Conservation (phyloP, 2,888 invertebrate genomes). For the Lasioglossum vierecki region DNA sequence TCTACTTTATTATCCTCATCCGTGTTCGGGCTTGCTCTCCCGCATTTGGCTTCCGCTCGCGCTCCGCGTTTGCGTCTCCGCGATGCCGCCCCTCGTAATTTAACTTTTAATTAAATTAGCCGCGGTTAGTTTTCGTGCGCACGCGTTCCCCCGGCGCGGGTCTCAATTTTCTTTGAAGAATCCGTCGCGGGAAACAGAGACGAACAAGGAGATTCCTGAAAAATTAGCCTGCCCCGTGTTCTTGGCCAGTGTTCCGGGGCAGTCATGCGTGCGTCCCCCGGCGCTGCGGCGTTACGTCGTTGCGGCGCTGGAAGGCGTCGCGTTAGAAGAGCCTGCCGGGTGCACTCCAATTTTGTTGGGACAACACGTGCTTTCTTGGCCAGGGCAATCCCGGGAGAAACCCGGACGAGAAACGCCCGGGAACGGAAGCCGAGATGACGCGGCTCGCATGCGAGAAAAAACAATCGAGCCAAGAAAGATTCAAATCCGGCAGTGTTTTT, state of each 20-base stretch:
- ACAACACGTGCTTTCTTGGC: conserved; percentile 65
- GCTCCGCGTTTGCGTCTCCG: not conserved
- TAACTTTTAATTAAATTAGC: conserved; percentile 62
- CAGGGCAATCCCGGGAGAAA: conserved; percentile 37
- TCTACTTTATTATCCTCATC: conserved; percentile 22
- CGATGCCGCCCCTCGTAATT: conserved; percentile 40
- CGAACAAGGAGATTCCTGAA: conserved; percentile 41
- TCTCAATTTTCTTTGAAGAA: conserved; percentile 52
- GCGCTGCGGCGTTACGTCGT: conserved; percentile 11
- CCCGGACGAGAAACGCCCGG: not conserved
- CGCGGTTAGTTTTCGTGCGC: conserved; percentile 37
- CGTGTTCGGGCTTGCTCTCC: not conserved
- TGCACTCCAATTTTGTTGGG: conserved; percentile 71
- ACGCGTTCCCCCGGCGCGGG: conserved; percentile 23
- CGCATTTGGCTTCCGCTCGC: not conserved
- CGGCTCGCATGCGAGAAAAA: conserved; percentile 15
- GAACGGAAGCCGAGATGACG: not conserved
- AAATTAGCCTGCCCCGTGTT: conserved; percentile 53
- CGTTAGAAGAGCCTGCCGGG: conserved; percentile 55
- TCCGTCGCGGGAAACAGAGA: not conserved
- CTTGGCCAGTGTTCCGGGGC: conserved; percentile 38
- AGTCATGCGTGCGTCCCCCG: conserved; percentile 48
- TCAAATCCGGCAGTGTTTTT: conserved; percentile 47
- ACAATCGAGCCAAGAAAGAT: conserved; percentile 39
- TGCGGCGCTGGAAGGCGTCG: conserved; percentile 15